These are phyloP conservation scores for Phoxinus phoxinus DNA, from an alignment of 2,113 vertebrate genomes.

Conservation along the genomic window DNA sequence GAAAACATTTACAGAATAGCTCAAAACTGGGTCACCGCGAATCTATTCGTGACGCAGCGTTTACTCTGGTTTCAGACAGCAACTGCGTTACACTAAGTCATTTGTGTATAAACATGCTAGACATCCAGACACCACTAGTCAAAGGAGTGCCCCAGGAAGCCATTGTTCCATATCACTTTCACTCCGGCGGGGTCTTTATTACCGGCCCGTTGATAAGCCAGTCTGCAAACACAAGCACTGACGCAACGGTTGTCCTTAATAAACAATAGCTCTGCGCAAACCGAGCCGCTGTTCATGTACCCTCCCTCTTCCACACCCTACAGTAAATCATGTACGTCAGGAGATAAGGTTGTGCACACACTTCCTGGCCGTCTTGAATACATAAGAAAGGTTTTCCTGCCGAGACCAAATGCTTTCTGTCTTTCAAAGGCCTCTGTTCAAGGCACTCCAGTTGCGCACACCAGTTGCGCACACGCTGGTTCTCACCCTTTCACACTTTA, in stretches of 20 bases:
- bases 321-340: neutral
- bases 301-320: neutral
- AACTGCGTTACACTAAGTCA: neutral
- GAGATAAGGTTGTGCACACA: neutral
- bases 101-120: neutral
- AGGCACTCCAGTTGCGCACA: neutral
- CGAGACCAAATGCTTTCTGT: neutral
- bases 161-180: neutral
- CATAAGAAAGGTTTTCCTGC: conserved; percentile 14
- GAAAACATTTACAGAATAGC: neutral
- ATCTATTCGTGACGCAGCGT: too few relatives aligned
- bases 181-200: neutral
- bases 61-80: too few relatives aligned
- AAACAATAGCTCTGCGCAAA: conserved; percentile 4
- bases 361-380: conserved; percentile 1
- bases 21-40: neutral
- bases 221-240: neutral
- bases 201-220: neutral
- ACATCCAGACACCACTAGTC: neutral
- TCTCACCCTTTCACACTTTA: neutral
- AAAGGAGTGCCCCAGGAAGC: neutral
- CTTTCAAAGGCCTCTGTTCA: neutral
- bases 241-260: neutral
- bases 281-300: neutral
- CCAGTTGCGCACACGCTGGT: neutral